phyloP scores from a whole-genome alignment of 2,113 vertebrate species.

The Vulpes lagopus region DNA sequence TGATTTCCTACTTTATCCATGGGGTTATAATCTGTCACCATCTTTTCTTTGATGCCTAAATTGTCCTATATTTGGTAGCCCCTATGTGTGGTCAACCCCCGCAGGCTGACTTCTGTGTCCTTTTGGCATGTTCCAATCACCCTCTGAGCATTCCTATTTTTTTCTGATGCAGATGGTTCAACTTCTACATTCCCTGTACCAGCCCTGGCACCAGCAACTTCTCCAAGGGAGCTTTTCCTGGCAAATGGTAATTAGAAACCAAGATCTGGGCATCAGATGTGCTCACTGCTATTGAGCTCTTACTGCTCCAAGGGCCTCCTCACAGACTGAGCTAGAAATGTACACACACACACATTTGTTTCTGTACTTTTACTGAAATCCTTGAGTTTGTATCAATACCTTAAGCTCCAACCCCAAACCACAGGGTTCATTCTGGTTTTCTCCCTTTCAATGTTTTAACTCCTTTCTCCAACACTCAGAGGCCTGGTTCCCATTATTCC shows the following conservation, averaged over 20 bases:
- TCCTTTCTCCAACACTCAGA: neutral
- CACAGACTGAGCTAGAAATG: neutral
- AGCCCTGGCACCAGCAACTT: too few species aligned
- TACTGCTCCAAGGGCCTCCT: too few species aligned
- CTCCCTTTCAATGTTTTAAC: neutral
- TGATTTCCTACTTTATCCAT: neutral
- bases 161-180: neutral
- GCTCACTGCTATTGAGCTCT: neutral
- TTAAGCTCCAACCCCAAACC: too few species aligned
- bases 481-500: neutral
- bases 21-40: neutral
- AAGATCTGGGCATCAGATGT: neutral
- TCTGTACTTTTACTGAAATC: neutral
- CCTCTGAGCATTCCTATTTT: neutral
- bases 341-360: rapidly evolving
- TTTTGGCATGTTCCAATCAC: neutral
- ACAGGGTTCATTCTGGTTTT: rapidly evolving
- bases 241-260: neutral
- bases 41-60: neutral
- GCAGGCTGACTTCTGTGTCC: neutral
- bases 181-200: rapidly evolving
- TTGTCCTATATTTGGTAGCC: neutral
- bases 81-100: neutral
- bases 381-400: too few species aligned
- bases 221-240: neutral